These are phyloP conservation scores for Alces alces DNA, from an alignment of 2,113 vertebrate species.

Conservation along the genomic window DNA sequence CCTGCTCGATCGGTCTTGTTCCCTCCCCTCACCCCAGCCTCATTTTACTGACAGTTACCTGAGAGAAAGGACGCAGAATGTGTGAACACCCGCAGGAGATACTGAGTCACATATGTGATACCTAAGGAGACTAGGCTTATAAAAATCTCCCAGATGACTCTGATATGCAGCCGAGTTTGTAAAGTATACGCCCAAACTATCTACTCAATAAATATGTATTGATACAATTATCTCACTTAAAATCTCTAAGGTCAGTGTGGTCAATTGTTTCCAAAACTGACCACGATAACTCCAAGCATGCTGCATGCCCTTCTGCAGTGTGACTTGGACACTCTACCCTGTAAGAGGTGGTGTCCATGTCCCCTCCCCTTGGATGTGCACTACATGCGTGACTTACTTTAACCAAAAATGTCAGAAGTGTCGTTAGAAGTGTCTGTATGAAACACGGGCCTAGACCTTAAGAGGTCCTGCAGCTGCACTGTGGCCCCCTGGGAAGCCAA, in stretches of 20 bases:
- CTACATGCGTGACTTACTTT: neutral
- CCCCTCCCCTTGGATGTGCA: neutral
- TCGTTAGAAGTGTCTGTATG: neutral
- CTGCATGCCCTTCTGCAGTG: neutral
- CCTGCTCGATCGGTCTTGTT: neutral
- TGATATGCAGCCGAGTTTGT: neutral
- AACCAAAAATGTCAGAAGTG: neutral
- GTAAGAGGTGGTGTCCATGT: neutral
- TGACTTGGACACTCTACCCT: neutral
- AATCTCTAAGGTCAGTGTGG: neutral
- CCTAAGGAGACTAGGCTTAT: neutral
- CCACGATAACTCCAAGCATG: neutral
- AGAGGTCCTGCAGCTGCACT: neutral
- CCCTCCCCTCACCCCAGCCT: neutral
- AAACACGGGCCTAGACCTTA: neutral
- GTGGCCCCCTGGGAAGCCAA: neutral
- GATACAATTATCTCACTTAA: constrained; percentile 14
- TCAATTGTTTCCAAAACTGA: neutral
- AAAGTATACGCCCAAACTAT: neutral
- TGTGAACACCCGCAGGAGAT: neutral
- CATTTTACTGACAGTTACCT: constrained; percentile 11
- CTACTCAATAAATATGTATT: neutral
- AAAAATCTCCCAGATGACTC: constrained; percentile 20
- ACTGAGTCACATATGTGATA: neutral
- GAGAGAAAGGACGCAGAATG: neutral